phyloP scores from a whole-genome alignment of 2,113 vertebrate genomes.

The Gymnorhina tibicen region DNA sequence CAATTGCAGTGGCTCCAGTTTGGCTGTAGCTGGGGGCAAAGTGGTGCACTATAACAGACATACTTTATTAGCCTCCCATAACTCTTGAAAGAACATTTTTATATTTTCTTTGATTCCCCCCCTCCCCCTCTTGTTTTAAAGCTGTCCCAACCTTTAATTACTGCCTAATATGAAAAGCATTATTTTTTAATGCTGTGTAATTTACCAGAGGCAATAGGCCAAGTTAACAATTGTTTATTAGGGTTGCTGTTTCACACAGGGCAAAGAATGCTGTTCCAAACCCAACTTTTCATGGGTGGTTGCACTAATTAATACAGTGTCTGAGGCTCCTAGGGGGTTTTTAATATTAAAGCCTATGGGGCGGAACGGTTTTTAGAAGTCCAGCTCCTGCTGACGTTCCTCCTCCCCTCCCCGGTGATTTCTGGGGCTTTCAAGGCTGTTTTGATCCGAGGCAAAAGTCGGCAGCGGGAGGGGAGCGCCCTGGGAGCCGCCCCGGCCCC shows the following conservation, averaged over 20 bases:
- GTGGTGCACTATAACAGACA: constrained; percentile 81
- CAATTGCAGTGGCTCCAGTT: constrained; percentile 86
- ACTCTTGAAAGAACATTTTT: constrained; percentile 86
- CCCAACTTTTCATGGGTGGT: constrained; percentile 85
- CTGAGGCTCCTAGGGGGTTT: constrained; percentile 75
- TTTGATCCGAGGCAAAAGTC: constrained; percentile 70
- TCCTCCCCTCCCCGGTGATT: constrained; percentile 63
- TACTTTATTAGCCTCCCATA: constrained; percentile 87
- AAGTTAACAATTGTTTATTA: constrained; percentile 84
- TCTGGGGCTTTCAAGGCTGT: constrained; percentile 73
- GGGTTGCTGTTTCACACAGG: constrained; percentile 81
- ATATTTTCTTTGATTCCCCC: constrained; percentile 84
- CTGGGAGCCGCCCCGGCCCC: neutral
- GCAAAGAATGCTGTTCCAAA: constrained; percentile 78
- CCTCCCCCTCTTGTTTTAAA: constrained; percentile 83
- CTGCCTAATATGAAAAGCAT: constrained; percentile 90
- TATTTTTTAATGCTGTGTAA: constrained; percentile 89
- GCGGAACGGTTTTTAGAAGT: constrained; percentile 80
- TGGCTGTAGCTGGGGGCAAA: constrained; percentile 86
- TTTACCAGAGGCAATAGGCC: constrained; percentile 84
- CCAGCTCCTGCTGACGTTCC: constrained; percentile 71
- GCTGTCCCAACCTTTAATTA: constrained; percentile 88
- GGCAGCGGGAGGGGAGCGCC: constrained; percentile 43
- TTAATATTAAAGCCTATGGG: constrained; percentile 79
- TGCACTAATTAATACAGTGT: constrained; percentile 88